phyloP scores from a whole-genome alignment of 1,140 invertebrate species.

The Drosophila bocqueti region DNA sequence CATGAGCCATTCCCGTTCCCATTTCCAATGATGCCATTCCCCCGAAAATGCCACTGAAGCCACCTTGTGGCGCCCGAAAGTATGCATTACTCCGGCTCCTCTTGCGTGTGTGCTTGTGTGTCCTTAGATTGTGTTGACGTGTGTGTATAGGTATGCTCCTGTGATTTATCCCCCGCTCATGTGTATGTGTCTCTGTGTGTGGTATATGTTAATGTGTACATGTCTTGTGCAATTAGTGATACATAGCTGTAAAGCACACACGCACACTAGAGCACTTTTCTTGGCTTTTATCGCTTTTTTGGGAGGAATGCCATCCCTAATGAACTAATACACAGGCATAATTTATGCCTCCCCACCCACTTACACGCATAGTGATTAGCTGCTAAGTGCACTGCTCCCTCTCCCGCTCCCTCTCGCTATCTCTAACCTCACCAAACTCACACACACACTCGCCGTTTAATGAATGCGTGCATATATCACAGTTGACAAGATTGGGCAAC shows the following conservation, averaged over 20 bases:
- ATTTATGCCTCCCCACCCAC: slow-evolving; percentile 35
- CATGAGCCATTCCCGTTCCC: neutral
- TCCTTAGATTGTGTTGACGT: slow-evolving; percentile 17
- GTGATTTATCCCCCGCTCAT: slow-evolving; percentile 41
- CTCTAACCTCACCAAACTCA: neutral
- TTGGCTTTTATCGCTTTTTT: slow-evolving; percentile 51
- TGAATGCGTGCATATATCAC: slow-evolving; percentile 52
- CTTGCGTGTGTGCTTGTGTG: neutral
- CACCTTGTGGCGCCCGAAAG: slow-evolving; percentile 30
- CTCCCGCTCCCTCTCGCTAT: neutral
- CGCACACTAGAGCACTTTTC: slow-evolving; percentile 28
- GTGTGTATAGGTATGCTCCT: slow-evolving; percentile 20
- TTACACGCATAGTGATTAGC: slow-evolving; percentile 33
- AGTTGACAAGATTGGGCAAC: slow-evolving; percentile 46
- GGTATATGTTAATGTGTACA: slow-evolving; percentile 60
- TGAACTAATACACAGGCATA: slow-evolving; percentile 51
- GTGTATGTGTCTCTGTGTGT: slow-evolving; percentile 20
- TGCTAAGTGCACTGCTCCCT: slow-evolving; percentile 41
- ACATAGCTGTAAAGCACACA: slow-evolving; percentile 48
- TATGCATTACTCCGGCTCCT: slow-evolving; percentile 14
- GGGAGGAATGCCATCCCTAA: slow-evolving; percentile 12
- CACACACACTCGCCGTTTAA: slow-evolving; percentile 11
- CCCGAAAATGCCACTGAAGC: slow-evolving; percentile 16
- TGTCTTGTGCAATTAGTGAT: slow-evolving; percentile 72
- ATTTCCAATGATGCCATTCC: neutral